Base-by-base conservation (phyloP, 2,888 invertebrate species). In the Napeogenes inachia region DNA sequence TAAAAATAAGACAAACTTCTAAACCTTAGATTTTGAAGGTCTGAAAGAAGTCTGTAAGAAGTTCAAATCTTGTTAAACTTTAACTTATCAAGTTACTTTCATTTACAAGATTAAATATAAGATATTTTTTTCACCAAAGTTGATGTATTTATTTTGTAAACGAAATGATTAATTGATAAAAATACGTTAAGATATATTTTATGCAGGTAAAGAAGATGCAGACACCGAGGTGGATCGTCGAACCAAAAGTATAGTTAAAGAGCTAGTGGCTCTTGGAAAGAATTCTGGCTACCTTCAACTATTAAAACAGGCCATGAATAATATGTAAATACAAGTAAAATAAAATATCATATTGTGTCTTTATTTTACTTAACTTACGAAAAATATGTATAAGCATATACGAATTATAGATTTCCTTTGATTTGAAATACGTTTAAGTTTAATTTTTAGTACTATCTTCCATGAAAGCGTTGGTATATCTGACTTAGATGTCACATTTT, bases 271-370 rank as follows among this genome's bases (percentile, higher is more conserved):
- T 0, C 63, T 78, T 3, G 75, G 73, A 0, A 77, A 70, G 62
- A 77, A 77, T 45, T 73, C 73, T 30, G 78, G 76, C 54, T 78
- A 77, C 50, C 69, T 80, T 4, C 66, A 70, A 8, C 73, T 77
- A 3, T 73, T 79, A 12, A 76, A 73, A 57, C 71, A 74, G 53
- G 73, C 77, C 21, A 70, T 80, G 46, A 71, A 60, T 21, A 56
- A 42, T 21, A 6, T 57, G 13, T 45, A 57, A 61, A 2, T 50
- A 56, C 78, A 21, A 61, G 54, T 30, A 30, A 50, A 50, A 30
- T 8, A 10, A 30, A 2, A 12, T 3, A 30, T 30, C 6, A 50
- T 30, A 30, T 42, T 42, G 42, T 42, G 8, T 42, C 42, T 42
- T 42, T 6, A 38, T 1, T 42, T 42, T 10, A 42, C 10, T 42